phyloP scores from a whole-genome alignment of 1,140 invertebrate species.

The Pseudomyrmex gracilis region DNA sequence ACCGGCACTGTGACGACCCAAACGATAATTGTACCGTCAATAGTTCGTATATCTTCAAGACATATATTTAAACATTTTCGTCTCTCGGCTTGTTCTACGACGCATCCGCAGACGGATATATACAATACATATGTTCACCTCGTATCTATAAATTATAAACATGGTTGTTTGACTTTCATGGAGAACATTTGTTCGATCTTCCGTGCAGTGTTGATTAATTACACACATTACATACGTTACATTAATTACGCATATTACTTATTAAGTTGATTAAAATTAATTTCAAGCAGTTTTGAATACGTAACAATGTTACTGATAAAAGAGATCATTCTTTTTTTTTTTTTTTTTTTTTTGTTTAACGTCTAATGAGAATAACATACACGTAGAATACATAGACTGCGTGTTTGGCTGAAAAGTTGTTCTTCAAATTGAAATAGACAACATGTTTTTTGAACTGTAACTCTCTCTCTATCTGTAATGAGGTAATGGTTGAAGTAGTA shows the following conservation, averaged over 20 bases:
- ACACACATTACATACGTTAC: background rate
- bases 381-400: too few species aligned
- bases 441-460: too few species aligned
- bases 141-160: background rate
- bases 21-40: slow-evolving; percentile 12
- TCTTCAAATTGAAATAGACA: too few species aligned
- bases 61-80: background rate
- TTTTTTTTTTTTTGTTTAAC: too few species aligned
- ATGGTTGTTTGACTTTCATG: slow-evolving; percentile 9
- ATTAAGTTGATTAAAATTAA: background rate
- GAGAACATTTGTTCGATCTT: background rate
- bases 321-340: background rate
- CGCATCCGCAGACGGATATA: background rate
- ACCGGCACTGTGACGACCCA: slow-evolving; percentile 12
- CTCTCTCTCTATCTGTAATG: too few species aligned
- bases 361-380: too few species aligned
- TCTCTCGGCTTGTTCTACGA: background rate
- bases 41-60: background rate
- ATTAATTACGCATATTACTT: background rate
- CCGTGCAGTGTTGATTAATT: background rate
- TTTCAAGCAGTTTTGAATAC: background rate
- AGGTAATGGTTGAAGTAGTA: too few species aligned
- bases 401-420: too few species aligned
- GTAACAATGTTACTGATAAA: too few species aligned
- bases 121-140: background rate